Conservation (phyloP, 1,140 invertebrate genomes). For the Hylaeus volcanicus region DNA sequence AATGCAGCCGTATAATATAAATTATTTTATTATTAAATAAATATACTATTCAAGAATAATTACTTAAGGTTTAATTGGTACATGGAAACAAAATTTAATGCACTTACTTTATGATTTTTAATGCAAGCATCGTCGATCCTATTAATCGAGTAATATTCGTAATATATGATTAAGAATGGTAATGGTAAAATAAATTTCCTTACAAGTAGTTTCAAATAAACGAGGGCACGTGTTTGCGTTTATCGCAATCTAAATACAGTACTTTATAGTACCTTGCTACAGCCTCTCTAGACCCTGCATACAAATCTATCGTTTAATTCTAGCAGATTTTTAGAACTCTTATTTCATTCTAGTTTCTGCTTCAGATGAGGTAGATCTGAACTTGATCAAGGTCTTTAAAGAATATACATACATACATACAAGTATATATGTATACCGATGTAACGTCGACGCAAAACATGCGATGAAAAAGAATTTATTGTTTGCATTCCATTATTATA, state of each 20-base stretch:
- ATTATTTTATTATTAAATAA: slow-evolving; percentile 47
- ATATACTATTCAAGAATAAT: slow-evolving; percentile 21
- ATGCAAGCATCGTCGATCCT: slow-evolving; percentile 40
- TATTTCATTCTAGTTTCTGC: slow-evolving; percentile 50
- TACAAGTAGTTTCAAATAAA: slow-evolving; percentile 50
- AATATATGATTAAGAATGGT: slow-evolving; percentile 57
- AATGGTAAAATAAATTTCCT: slow-evolving; percentile 49
- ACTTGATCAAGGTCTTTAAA: slow-evolving; percentile 41
- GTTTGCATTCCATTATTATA: slow-evolving; percentile 19
- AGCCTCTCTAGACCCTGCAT: slow-evolving; percentile 68
- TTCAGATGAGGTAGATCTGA: slow-evolving; percentile 69
- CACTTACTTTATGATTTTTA: slow-evolving; percentile 12
- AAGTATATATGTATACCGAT: not conserved
- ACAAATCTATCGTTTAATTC: slow-evolving; percentile 62
- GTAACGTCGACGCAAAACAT: slow-evolving; percentile 12
- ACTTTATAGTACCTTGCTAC: slow-evolving; percentile 60
- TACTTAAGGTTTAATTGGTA: slow-evolving; percentile 20
- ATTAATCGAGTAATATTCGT: slow-evolving; percentile 55
- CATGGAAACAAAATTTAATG: slow-evolving; percentile 33
- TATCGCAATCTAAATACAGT: slow-evolving; percentile 52
- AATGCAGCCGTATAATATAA: slow-evolving; percentile 28
- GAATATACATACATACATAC: not conserved
- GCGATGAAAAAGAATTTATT: slow-evolving; percentile 41
- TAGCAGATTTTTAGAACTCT: slow-evolving; percentile 55
- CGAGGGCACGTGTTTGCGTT: slow-evolving; percentile 20